phyloP scores from a whole-genome alignment of 2,888 invertebrate species.

The Lithophane socia region DNA sequence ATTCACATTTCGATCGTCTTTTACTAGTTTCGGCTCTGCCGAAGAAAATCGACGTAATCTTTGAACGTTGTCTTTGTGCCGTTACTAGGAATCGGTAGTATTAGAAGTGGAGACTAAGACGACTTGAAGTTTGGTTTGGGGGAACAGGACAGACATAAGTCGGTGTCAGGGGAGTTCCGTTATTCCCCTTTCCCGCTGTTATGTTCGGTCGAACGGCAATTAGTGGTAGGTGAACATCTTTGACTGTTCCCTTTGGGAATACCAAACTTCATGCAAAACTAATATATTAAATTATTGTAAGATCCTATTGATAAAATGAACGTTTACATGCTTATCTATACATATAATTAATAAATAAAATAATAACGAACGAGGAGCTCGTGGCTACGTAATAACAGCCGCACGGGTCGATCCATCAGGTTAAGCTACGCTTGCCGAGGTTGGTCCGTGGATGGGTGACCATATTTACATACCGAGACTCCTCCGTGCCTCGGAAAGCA shows the following conservation, averaged over 20 bases:
- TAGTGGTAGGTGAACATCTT: background rate
- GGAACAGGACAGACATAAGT: background rate
- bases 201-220: constrained; percentile 13
- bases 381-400: no score
- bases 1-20: background rate
- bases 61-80: background rate
- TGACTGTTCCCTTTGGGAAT: background rate
- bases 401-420: no score
- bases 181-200: background rate
- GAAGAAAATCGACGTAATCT: background rate
- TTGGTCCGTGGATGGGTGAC: no score
- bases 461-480: no score
- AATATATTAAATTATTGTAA: no score
- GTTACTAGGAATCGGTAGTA: background rate
- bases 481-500: no score
- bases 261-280: background rate
- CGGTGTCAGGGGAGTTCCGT: background rate
- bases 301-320: background rate
- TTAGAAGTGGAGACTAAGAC: constrained; percentile 8
- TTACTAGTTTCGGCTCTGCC: background rate
- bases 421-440: no score
- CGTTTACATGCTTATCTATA: background rate
- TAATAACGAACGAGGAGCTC: background rate
- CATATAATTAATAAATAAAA: background rate
- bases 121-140: constrained; percentile 14